Conservation (phyloP, 35 echinoderm and acorn worm genomes). For the Apostichopus japonicus region DNA sequence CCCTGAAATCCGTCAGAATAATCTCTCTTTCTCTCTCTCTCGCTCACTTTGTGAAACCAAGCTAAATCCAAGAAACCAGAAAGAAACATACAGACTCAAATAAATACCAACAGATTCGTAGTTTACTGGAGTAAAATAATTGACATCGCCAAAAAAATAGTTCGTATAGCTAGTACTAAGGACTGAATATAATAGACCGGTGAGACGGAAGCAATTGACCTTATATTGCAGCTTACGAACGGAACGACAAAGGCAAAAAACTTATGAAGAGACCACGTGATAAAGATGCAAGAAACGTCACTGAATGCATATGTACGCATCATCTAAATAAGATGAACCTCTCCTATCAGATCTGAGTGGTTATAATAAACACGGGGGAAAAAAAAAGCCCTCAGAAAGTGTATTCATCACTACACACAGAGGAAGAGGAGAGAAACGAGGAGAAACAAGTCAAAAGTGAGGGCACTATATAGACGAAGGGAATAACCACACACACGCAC, state of each 20-base stretch:
- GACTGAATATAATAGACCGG: constrained; percentile 1
- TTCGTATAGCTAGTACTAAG: constrained; percentile 11
- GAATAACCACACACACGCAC: too few relatives aligned
- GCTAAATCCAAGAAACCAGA: not conserved
- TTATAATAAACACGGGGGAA: too few relatives aligned
- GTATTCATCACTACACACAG: not conserved
- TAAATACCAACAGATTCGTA: not conserved
- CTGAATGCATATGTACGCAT: not conserved
- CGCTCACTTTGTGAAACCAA: too few relatives aligned
- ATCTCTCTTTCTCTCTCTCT: not conserved
- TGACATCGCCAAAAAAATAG: not conserved
- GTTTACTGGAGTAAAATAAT: not conserved
- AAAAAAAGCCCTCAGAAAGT: too few relatives aligned
- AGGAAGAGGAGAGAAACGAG: not conserved
- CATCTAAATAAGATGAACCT: constrained; percentile 1
- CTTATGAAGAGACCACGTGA: not conserved
- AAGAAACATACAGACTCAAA: not conserved
- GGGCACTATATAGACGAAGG: not conserved
- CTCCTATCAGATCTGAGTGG: not conserved
- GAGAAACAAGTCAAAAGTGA: not conserved
- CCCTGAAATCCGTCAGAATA: not conserved
- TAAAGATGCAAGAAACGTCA: not conserved
- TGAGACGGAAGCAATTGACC: constrained; percentile 36
- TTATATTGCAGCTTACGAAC: constrained; percentile 21
- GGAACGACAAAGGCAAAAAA: not conserved